Evolutionary conservation across 1,140 invertebrate genomes (phyloP).

Genomic region (Babylonia areolata): DNA sequence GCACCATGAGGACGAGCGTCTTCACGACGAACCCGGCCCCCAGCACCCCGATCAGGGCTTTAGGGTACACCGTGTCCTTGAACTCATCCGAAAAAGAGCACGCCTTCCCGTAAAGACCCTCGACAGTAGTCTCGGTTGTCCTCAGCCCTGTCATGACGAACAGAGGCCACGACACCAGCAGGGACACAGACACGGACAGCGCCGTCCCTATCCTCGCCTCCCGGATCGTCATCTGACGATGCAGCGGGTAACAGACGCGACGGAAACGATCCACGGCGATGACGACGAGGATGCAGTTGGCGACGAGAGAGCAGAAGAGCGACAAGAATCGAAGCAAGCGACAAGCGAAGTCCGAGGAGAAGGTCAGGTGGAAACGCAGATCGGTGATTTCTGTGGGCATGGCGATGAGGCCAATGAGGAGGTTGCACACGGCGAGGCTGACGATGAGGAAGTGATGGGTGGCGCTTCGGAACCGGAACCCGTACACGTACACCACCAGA

Average conservation of each 20-base stretch:
- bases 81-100: constrained; percentile 57
- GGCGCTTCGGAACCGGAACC: constrained; percentile 28
- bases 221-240: constrained; percentile 52
- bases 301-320: constrained; percentile 53
- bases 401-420: constrained; percentile 43
- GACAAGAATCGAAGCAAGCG: constrained; percentile 60
- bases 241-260: constrained; percentile 59
- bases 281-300: constrained; percentile 57
- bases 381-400: constrained; percentile 62
- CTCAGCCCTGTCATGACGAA: constrained; percentile 34
- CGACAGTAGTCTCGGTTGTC: neutral
- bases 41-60: constrained; percentile 51
- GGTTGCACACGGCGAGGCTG: constrained; percentile 52
- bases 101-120: constrained; percentile 50
- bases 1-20: constrained; percentile 42
- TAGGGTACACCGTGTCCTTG: constrained; percentile 39
- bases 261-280: constrained; percentile 63
- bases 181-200: neutral
- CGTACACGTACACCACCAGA: constrained; percentile 52
- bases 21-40: constrained; percentile 51
- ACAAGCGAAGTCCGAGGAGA: constrained; percentile 55
- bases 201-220: constrained; percentile 31
- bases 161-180: constrained; percentile 39
- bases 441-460: constrained; percentile 36
- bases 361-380: constrained; percentile 52